phyloP scores from a whole-genome alignment of 2,888 invertebrate species.

The Pterobdella sp. region DNA sequence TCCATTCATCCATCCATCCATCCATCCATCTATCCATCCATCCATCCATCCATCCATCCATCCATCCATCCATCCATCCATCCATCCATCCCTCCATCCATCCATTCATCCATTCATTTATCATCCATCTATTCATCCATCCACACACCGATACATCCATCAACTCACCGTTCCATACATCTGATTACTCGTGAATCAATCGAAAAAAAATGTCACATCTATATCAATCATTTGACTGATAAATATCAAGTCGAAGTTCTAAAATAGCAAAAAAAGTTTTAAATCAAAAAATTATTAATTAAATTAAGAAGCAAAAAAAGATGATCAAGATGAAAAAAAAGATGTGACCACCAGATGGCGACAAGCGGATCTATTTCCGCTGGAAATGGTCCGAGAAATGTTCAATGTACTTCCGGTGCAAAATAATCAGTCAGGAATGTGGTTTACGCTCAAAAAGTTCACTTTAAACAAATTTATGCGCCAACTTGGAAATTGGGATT shows the following conservation, averaged over 20 bases:
- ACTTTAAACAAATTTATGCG: slow-evolving; percentile 4
- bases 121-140: neutral
- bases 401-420: slow-evolving; percentile 2
- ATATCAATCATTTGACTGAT: neutral
- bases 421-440: slow-evolving; percentile 2
- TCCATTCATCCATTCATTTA: neutral
- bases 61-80: neutral
- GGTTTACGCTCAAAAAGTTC: slow-evolving; percentile 16
- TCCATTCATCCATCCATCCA: neutral
- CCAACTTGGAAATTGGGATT: neutral
- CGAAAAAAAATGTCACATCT: neutral
- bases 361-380: slow-evolving; percentile 12
- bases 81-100: neutral
- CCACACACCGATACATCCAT: neutral
- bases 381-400: slow-evolving; percentile 15
- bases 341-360: neutral
- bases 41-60: neutral
- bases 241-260: neutral
- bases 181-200: neutral
- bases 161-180: neutral
- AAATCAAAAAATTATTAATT: no score
- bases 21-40: neutral
- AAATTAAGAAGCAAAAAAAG: no score
- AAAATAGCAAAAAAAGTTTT: no score
- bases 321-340: neutral